Percentiles rank a stretch among this genome's conserved stretches.
phyloP scores from a whole-genome alignment of 2,113 vertebrate species.

The Lagopus muta region DNA sequence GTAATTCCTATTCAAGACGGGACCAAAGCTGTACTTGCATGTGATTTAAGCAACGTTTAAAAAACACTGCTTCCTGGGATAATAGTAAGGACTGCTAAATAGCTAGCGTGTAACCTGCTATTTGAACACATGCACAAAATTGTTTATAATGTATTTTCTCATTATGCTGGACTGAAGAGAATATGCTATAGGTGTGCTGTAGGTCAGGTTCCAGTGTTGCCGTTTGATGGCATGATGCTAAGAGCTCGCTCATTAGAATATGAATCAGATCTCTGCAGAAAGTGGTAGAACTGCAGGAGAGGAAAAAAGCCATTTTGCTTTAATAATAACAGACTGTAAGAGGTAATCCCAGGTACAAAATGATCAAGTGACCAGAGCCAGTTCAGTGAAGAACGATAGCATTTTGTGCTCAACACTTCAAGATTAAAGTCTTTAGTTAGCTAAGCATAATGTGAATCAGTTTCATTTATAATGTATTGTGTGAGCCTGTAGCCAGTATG shows the following conservation, averaged over 20 bases:
- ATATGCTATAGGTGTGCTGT: background rate
- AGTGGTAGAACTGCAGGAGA: slow-evolving; percentile 43
- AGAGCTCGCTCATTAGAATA: slow-evolving; percentile 66
- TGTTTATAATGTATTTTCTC: background rate
- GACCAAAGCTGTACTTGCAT: background rate
- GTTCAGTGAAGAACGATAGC: slow-evolving; percentile 67
- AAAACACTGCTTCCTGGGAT: background rate
- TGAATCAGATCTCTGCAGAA: slow-evolving; percentile 62
- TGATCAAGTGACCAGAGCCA: slow-evolving; percentile 66
- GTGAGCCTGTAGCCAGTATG: slow-evolving; percentile 50
- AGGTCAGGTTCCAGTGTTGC: slow-evolving; percentile 16
- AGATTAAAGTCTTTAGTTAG: slow-evolving; percentile 69
- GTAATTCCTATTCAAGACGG: background rate
- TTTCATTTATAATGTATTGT: slow-evolving; percentile 73
- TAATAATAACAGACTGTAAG: slow-evolving; percentile 62
- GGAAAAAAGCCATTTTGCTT: slow-evolving; percentile 62
- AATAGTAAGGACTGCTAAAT: background rate
- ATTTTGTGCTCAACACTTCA: slow-evolving; percentile 67
- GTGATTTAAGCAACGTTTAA: background rate
- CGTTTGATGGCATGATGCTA: background rate
- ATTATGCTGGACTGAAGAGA: background rate
- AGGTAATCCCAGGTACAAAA: slow-evolving; percentile 68
- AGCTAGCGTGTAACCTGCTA: background rate
- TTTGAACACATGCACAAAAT: background rate
- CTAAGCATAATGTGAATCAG: slow-evolving; percentile 65